Base-by-base conservation (phyloP, 2,888 invertebrate genomes). In the Ectobius pallidus region DNA sequence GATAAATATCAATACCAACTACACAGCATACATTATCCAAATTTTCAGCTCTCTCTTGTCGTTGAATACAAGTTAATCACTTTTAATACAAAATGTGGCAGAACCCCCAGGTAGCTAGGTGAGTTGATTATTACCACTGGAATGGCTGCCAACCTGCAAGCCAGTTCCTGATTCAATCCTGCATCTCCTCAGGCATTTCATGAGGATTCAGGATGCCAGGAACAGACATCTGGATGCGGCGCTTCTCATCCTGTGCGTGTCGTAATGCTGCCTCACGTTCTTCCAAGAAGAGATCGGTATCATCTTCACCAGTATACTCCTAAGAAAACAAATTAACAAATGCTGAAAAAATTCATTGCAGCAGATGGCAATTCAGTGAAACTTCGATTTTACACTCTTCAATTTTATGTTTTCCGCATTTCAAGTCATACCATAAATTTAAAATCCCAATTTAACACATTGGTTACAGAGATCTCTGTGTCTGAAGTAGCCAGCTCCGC, bases 271-370 rank as follows among this genome's bases (percentile, higher is more conserved):
- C 90, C 84, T 98, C 94, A 79, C 99, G 91, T 84, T 99, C 99
- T 82, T 99, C 99, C 81, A 99, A 86, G 86, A 94, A 99, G 81
- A 99, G 87, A 85, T 99, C 99, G 75, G 95, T 92, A 84, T 99
- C 97, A 82, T 99, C 99, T 83, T 97, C 97, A 58, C 99, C 99
- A 32, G 97, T 96, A 83, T 95, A 97, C 86, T 99, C 99, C 98
- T 99, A 83, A 82, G 70, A 52, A 25, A 77, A 63, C 44, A 52
- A 3, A 34, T 7, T 34, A 7, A 34, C 34, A 34, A 34, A n/a
- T n/a, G n/a, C n/a, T n/a, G n/a, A n/a, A n/a, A n/a, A n/a, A n/a
- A n/a, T n/a, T n/a, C n/a, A n/a, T n/a, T n/a, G n/a, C n/a, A n/a
- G n/a, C n/a, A n/a, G n/a, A n/a, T n/a, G n/a, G n/a, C n/a, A n/a